Base-by-base conservation (phyloP, 2,888 invertebrate species). In the Vannuccia rotundouncinata region DNA sequence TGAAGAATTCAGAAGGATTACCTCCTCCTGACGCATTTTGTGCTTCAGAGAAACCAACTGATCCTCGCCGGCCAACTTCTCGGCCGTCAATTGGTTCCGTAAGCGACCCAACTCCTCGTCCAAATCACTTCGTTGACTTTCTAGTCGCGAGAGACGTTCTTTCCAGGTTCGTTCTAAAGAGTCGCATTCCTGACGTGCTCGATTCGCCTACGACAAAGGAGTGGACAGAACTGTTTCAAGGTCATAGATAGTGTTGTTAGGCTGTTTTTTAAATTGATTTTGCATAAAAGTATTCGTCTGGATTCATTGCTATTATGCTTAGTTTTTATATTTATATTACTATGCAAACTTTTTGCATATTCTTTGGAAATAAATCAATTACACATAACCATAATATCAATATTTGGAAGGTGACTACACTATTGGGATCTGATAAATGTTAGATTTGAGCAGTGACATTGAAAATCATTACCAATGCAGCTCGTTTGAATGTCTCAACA, bases 41-140 rank as follows among this genome's bases (percentile, higher is more conserved):
- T 86, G 86, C 81, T 85, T 87, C 29, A 84, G 83, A 28, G 84
- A 83, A 66, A 81, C 82, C 0, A 87, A 81, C 74, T 85, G 84
- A 82, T 87, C 87, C 79, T 87, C 87, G 25, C 84, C 84, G 31
- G 84, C 84, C 10, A 87, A 82, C 80, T 85, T 85, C 76, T 86
- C 86, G 10, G 84, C 82, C 80, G 85, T 83, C 77, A 84, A 83
- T 25, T 82, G 81, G 17, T 85, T 84, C 83, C 86, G 86, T 77
- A 85, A 83, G 2, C 85, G 84, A 78, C 85, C 85, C 22, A 86
- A 82, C 76, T 87, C 87, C 80, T 87, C 86, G 82, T 88, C 87
- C 73, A 86, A 82, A 75, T 86, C 85, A 75, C 85, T 81, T 1
- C 86, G 82, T 27, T 84, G 83, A 79, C 84, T 83, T 81, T 87